Conservation (phyloP, 2,888 invertebrate genomes). For the Litoditis marina region DNA sequence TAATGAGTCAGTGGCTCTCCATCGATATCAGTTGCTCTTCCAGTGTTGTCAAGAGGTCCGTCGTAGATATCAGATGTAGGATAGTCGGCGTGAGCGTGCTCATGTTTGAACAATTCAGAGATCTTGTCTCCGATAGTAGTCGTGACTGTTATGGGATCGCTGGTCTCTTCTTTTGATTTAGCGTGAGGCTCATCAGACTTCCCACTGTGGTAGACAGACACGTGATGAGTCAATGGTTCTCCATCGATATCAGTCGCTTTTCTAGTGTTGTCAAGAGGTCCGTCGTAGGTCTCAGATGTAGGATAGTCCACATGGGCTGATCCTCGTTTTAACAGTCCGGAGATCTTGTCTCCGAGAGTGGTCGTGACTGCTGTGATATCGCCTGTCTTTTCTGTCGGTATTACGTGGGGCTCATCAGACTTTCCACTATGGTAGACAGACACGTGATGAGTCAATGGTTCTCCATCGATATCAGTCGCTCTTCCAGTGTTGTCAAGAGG, state of each 20-base stretch:
- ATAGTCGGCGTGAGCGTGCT: slow-evolving; percentile 8
- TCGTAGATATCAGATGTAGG: slow-evolving; percentile 23
- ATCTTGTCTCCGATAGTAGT: not conserved
- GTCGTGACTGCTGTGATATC: slow-evolving; percentile 4
- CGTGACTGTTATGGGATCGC: too few relatives aligned
- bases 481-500: not conserved
- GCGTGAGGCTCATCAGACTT: slow-evolving; percentile 17
- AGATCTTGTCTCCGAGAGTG: slow-evolving; percentile 13
- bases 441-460: slow-evolving; percentile 25
- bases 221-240: slow-evolving; percentile 21
- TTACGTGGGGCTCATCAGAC: slow-evolving; percentile 6
- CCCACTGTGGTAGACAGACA: slow-evolving; percentile 23
- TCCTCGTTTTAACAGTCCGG: slow-evolving; percentile 17
- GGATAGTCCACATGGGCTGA: slow-evolving; percentile 23
- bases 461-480: slow-evolving; percentile 10
- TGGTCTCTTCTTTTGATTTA: not conserved
- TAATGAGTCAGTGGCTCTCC: slow-evolving; percentile 19
- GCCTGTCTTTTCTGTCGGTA: not conserved
- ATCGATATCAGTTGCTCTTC: slow-evolving; percentile 21
- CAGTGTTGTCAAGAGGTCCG: slow-evolving; percentile 31
- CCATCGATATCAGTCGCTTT: slow-evolving; percentile 19
- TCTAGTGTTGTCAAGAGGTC: slow-evolving; percentile 21
- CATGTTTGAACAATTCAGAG: slow-evolving; percentile 1
- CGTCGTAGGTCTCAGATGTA: slow-evolving; percentile 20
- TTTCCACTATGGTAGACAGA: slow-evolving; percentile 19